Base-by-base conservation (phyloP, 1,140 invertebrate species). In the Aphelenchoides fujianensis region DNA sequence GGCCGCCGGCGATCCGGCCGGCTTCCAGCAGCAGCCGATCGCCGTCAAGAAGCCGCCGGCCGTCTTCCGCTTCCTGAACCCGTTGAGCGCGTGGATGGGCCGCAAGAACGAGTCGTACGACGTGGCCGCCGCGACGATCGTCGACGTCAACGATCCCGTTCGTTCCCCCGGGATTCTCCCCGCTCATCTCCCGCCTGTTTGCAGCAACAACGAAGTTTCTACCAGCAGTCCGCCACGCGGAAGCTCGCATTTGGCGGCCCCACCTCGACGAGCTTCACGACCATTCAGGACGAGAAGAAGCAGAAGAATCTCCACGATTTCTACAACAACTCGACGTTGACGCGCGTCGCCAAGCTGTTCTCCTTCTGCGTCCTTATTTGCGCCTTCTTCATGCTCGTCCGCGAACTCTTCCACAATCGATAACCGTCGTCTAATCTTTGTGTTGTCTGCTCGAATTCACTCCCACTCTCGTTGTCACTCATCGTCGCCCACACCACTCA, bases 381-480 rank as follows among this genome's bases (percentile, higher is more conserved):
- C 66, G 32, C 64, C 53, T 3, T 67, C 35, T 68, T 67, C 16
- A 67, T 67, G 64, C 66, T 67, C 16, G 28, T 67, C 16, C 41
- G 64, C 1, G 64, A 67, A 66, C 16, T 30, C 19, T 67, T 67
- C 69, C 31, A 61, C 75, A 73, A 72, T 23, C 41, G 41, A 48
- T 48, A 23, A 48, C 23, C 12, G 23, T 23, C 23, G 0, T 73
- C 23, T 9, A 68, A 83, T 52, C 70, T 72, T 64, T 71, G 75
- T 12, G 73, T 78, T 30, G n/a, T n/a, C n/a, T n/a, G n/a, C n/a
- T n/a, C n/a, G n/a, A n/a, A n/a, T n/a, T n/a, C n/a, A n/a, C n/a
- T n/a, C n/a, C n/a, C n/a, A n/a, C n/a, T n/a, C n/a, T n/a, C n/a
- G n/a, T n/a, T n/a, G n/a, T n/a, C n/a, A n/a, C n/a, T n/a, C n/a